Base-by-base conservation (phyloP, 2,113 vertebrate species). In the Oreochromis spilurus region DNA sequence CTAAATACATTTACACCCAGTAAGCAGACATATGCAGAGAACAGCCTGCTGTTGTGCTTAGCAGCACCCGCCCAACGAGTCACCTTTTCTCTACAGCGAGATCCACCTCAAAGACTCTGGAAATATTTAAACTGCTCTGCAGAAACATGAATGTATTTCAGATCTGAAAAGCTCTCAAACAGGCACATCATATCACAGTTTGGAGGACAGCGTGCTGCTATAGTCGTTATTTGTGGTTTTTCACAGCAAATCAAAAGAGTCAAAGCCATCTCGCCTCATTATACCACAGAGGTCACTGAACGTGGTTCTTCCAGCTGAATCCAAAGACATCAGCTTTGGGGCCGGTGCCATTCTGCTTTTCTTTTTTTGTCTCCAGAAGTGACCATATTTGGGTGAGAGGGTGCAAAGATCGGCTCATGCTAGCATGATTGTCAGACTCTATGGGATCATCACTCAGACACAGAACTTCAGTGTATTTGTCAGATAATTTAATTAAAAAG, bases 1-100 rank as follows among this genome's bases (percentile, higher is more conserved):
- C 88, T 90, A 94, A 82, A 94, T 86, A 91, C 91, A 92, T 94
- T 93, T 92, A 87, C 91, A 93, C 90, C 90, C 92, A 91, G 90
- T 88, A 84, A 91, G 77, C 84, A 90, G 88, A 92, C 88, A 94
- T 93, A 94, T 93, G 94, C 91, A 90, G 75, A n/a, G 36, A 88
- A 84, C 79, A 89, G 86, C 34, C 62, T 80, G 78, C 83, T 81
- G 80, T 60, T 86, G 58, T 58, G 83, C 85, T 88, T 84, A 87
- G 82, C 85, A 26, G 52, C 62, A 80, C 78, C 31, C 31, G 58
- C 31, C 86, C 82, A 75, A 14, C 79, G 77, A 84, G 62, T 92
- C 84, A 86, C 84, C 79, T 89, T 60, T 77, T 40, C 82, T 55
- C 57, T 29, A 29, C 70, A 31, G 43, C 6, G 9, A 65, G 34